Percentiles rank a stretch among this genome's conserved stretches.
Conservation (phyloP, 2,888 invertebrate species). For the Phorcus lineatus region DNA sequence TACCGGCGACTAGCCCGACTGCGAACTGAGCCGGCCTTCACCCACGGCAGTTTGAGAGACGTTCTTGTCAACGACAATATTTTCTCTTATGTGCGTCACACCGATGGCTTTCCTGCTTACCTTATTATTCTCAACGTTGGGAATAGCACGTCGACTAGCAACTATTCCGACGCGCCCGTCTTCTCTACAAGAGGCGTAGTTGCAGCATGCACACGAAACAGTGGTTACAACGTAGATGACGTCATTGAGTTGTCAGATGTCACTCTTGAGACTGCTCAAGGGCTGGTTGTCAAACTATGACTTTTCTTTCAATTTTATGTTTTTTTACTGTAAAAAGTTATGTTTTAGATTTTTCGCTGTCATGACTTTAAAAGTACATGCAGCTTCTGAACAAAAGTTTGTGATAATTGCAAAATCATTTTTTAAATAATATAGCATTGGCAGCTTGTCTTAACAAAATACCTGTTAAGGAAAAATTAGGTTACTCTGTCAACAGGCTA, state of each 20-base stretch:
- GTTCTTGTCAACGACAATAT: constrained; percentile 45
- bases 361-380: too few relatives aligned
- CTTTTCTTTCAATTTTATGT: too few relatives aligned
- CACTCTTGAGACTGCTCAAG: not conserved
- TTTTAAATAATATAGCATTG: too few relatives aligned
- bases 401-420: too few relatives aligned
- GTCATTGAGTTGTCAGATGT: not conserved
- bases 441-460: too few relatives aligned
- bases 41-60: constrained; percentile 55
- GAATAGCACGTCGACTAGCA: not conserved
- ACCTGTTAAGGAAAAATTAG: too few relatives aligned
- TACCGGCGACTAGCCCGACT: constrained; percentile 54
- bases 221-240: constrained; percentile 2
- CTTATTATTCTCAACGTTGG: constrained; percentile 65
- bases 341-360: too few relatives aligned
- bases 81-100: constrained; percentile 55
- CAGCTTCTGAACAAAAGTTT: too few relatives aligned
- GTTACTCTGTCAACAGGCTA: too few relatives aligned
- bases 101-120: constrained; percentile 48
- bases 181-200: not conserved
- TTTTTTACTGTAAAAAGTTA: too few relatives aligned
- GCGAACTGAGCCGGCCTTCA: constrained; percentile 62
- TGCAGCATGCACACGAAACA: constrained; percentile 7
- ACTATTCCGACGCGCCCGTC: constrained; percentile 26
- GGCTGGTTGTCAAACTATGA: not conserved